phyloP scores from a whole-genome alignment of 2,888 invertebrate genomes.

The Heliconius charithonia region DNA sequence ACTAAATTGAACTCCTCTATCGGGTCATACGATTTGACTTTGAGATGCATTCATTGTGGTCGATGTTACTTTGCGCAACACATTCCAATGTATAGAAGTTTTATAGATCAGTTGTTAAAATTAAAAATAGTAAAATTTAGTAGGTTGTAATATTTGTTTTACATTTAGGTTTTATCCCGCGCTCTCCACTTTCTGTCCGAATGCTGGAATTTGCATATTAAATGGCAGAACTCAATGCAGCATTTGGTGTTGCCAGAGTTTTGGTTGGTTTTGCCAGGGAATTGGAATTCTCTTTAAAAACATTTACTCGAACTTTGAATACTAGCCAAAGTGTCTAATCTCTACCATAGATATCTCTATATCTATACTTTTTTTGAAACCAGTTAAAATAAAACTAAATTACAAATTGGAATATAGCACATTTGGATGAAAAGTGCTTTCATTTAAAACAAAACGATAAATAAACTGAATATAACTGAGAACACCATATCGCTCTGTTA shows the following conservation, averaged over 20 bases:
- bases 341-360: too few relatives aligned
- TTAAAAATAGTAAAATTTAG: too few relatives aligned
- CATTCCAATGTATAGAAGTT: conserved; percentile 34
- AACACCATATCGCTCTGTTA: too few relatives aligned
- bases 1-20: conserved; percentile 27
- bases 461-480: too few relatives aligned
- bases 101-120: not conserved
- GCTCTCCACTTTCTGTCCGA: not conserved
- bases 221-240: not conserved
- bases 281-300: too few relatives aligned
- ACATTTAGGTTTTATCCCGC: not conserved
- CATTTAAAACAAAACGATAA: too few relatives aligned
- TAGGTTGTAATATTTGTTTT: not conserved
- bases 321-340: too few relatives aligned
- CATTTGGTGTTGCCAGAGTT: not conserved
- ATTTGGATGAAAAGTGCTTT: too few relatives aligned
- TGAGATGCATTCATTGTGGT: conserved; percentile 21
- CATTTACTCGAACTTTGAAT: not conserved
- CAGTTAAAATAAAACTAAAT: too few relatives aligned
- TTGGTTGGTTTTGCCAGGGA: too few relatives aligned
- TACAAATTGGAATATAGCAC: too few relatives aligned
- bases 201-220: not conserved
- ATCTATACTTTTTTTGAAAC: too few relatives aligned
- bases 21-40: conserved; percentile 37
- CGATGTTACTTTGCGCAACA: conserved; percentile 35